Evolutionary conservation across 2,888 invertebrate species (phyloP).

Genomic region (Neoitamus cyanurus): DNA sequence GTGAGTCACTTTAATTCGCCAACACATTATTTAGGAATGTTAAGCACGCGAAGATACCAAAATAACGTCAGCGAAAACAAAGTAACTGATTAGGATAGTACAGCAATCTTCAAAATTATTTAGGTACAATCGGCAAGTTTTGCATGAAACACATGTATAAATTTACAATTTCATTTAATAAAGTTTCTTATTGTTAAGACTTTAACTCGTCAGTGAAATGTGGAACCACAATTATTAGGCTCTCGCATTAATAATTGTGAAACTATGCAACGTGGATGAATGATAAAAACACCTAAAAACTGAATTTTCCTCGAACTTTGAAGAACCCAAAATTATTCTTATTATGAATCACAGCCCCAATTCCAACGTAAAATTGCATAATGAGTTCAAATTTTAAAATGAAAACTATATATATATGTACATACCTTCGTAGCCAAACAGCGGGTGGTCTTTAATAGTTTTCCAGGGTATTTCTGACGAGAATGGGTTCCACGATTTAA

Average conservation of each 20-base stretch:
- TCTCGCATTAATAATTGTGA: background rate
- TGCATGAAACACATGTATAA: background rate
- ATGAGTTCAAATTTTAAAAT: constrained; percentile 68
- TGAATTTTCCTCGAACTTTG: constrained; percentile 86
- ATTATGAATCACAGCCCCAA: constrained; percentile 84
- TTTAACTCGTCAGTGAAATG: background rate
- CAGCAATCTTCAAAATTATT: too few relatives aligned
- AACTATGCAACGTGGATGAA: too few relatives aligned
- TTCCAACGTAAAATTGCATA: constrained; percentile 82
- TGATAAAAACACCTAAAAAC: constrained; percentile 75
- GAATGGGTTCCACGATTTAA: constrained; percentile 88
- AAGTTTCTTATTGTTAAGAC: background rate
- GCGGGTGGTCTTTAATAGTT: constrained; percentile 84
- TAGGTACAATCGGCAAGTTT: background rate
- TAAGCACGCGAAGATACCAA: too few relatives aligned
- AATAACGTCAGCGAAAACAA: too few relatives aligned
- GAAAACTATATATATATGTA: too few relatives aligned
- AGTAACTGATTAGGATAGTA: too few relatives aligned
- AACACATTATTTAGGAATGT: too few relatives aligned
- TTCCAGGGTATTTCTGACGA: constrained; percentile 80
- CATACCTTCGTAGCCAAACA: constrained; percentile 78
- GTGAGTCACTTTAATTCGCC: too few relatives aligned
- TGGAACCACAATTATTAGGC: background rate
- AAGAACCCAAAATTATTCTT: constrained; percentile 86
- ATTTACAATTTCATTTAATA: background rate